These are phyloP conservation scores for Lochmaea capreae DNA, from an alignment of 2,888 invertebrate species.

Conservation along the genomic window DNA sequence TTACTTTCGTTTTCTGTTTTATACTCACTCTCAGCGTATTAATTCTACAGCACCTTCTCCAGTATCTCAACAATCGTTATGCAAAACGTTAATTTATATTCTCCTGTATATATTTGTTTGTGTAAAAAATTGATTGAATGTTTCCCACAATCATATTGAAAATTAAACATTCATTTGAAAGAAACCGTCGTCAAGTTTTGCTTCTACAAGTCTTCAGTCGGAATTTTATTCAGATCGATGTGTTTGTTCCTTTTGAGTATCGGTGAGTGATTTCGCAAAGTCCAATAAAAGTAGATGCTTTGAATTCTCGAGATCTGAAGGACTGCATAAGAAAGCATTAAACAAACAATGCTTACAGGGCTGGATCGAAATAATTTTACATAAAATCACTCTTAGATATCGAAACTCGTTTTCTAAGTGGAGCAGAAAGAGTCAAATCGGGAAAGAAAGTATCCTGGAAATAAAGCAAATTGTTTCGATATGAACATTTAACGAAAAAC, in stretches of 20 bases:
- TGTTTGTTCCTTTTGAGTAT: constrained; percentile 45
- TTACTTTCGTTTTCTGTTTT: no score
- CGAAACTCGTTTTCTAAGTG: not conserved
- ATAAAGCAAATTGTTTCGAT: no score
- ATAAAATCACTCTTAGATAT: not conserved
- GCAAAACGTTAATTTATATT: no score
- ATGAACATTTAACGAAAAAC: no score
- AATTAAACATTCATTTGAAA: constrained; percentile 25
- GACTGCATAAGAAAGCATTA: constrained; percentile 63
- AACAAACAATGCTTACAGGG: constrained; percentile 61
- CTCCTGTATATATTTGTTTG: not conserved
- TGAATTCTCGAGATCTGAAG: constrained; percentile 53
- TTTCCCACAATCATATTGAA: constrained; percentile 21
- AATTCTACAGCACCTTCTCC: no score
- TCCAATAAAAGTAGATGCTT: constrained; percentile 51
- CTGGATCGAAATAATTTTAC: constrained; percentile 26
- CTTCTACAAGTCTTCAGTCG: constrained; percentile 7
- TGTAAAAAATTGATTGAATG: constrained; percentile 21
- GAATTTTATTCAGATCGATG: constrained; percentile 49
- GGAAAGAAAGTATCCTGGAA: no score
- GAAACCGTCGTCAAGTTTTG: constrained; percentile 20
- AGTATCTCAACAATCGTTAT: no score
- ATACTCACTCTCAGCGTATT: no score
- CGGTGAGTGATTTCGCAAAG: constrained; percentile 49
- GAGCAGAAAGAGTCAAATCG: no score